Evolutionary conservation across 2,113 vertebrate species (phyloP).

Genomic region (Zosterops lateralis): DNA sequence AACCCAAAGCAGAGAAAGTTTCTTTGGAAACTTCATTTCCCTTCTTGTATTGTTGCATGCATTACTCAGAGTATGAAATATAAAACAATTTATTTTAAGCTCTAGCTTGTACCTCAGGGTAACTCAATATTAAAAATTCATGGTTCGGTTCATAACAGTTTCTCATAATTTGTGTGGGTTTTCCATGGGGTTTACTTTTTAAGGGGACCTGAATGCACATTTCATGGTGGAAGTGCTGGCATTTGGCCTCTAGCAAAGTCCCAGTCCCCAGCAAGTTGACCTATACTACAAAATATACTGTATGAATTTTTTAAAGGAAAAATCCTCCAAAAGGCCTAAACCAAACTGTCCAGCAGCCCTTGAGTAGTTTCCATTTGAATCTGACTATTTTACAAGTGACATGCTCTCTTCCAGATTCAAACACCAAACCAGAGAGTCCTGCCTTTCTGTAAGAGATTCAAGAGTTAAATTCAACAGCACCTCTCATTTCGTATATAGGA

Average conservation of each 20-base stretch:
- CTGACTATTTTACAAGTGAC: neutral
- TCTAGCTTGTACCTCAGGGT: neutral
- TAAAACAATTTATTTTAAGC: neutral
- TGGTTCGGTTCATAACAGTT: neutral
- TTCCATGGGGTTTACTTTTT: neutral
- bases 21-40: neutral
- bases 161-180: neutral
- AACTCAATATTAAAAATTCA: constrained; percentile 6
- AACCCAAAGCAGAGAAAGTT: neutral
- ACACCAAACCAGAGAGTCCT: neutral
- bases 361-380: neutral
- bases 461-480: neutral
- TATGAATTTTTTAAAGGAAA: neutral
- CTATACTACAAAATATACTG: neutral
- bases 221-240: neutral
- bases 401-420: neutral
- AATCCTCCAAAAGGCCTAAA: neutral
- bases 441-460: neutral
- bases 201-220: neutral
- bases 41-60: neutral
- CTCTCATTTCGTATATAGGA: neutral
- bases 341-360: neutral
- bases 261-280: neutral
- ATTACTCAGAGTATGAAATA: neutral
- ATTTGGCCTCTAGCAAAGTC: neutral